Conservation (phyloP, 2,113 vertebrate species). For the Mus spicilegus region DNA sequence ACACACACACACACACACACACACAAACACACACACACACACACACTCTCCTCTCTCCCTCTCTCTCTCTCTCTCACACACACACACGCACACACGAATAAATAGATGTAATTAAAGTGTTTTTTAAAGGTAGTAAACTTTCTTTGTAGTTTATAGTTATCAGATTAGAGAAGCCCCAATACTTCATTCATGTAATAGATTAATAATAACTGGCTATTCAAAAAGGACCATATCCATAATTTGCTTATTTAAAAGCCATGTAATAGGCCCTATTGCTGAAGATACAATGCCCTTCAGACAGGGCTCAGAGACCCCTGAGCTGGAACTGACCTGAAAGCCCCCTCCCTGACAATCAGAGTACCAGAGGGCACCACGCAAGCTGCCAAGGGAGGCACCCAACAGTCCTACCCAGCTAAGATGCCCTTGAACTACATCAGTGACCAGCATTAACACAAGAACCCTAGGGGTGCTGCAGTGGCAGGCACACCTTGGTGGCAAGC, state of each 20-base stretch:
- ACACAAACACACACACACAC: not conserved
- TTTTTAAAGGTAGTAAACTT: conserved; percentile 10
- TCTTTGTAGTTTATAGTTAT: not conserved
- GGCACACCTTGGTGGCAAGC: not conserved
- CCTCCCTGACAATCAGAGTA: not conserved
- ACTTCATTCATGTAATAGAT: not conserved
- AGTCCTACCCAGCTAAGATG: not conserved
- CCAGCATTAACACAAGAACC: too few species aligned
- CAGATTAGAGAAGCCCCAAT: not conserved
- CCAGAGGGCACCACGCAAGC: not conserved
- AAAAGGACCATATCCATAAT: conserved; percentile 11
- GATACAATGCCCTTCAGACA: not conserved
- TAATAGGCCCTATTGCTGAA: not conserved
- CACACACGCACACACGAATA: not conserved
- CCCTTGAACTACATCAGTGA: not conserved
- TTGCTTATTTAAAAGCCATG: conserved; percentile 1
- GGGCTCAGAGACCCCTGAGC: not conserved
- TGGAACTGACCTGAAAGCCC: not conserved
- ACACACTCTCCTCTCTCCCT: too few species aligned
- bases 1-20: not conserved
- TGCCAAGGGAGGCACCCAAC: too few species aligned
- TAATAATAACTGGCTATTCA: not conserved
- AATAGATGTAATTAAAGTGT: not conserved
- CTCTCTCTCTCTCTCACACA: too few species aligned
- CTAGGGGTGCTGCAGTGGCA: not conserved